phyloP scores from a whole-genome alignment of 1,140 invertebrate genomes.

The Drosophila quadrilineata region DNA sequence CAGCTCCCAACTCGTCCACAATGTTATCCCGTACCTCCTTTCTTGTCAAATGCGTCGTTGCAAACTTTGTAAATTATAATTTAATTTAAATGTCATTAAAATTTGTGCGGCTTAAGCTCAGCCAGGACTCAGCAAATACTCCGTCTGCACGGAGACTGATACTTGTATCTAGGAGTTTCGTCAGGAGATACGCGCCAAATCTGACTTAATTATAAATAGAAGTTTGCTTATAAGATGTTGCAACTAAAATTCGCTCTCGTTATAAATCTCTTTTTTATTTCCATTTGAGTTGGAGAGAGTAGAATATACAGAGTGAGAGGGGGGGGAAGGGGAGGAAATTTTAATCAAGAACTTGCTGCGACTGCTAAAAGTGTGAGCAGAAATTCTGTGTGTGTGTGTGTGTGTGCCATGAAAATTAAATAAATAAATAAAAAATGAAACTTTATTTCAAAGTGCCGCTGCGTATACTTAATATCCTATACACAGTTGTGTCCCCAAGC shows the following conservation, averaged over 20 bases:
- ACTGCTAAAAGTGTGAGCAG: slow-evolving; percentile 11
- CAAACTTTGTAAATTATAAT: slow-evolving; percentile 78
- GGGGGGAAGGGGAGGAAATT: no score
- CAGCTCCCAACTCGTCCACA: no score
- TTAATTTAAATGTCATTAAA: slow-evolving; percentile 78
- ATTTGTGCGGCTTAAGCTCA: slow-evolving; percentile 53
- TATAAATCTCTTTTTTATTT: not conserved
- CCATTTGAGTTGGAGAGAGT: no score
- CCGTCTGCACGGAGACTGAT: not conserved
- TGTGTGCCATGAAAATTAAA: slow-evolving; percentile 36
- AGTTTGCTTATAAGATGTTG: no score
- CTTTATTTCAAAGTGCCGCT: slow-evolving; percentile 35
- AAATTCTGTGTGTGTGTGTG: no score
- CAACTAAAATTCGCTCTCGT: no score
- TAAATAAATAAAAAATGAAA: slow-evolving; percentile 41
- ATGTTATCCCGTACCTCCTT: not conserved
- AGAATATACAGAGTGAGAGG: not conserved
- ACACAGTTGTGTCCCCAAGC: not conserved
- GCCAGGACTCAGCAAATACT: not conserved
- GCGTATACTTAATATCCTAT: not conserved
- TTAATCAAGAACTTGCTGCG: slow-evolving; percentile 14
- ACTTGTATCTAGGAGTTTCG: no score
- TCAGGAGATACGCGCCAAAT: no score
- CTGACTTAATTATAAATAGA: no score
- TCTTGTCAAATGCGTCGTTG: slow-evolving; percentile 1